Base-by-base conservation (phyloP, 2,888 invertebrate species). In the Rambutsinella grinnellia region DNA sequence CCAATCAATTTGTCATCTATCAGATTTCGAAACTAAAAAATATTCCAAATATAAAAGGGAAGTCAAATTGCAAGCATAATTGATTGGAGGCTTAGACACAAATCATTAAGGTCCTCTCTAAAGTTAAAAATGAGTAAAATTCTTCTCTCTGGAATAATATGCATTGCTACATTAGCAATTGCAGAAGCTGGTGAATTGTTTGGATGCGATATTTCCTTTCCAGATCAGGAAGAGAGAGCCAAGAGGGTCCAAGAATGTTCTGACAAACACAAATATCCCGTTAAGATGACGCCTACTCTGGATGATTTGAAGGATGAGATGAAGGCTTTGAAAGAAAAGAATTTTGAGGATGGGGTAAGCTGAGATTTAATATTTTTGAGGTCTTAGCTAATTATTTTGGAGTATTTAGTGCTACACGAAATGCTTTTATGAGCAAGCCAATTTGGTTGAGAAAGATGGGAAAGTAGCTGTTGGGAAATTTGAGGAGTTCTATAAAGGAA, bases 341-440 rank as follows among this genome's bases (percentile, higher is more conserved):
- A 74, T 54, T 74, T 67, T 74, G 74, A 74, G 2, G 74, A 74
- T 36, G 19, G 13, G 44, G 74, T 74, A 56, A 61, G 36, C 5
- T 2, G n/a, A n/a, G n/a, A n/a, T n/a, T n/a, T n/a, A n/a, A n/a
- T n/a, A 56, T 23, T 15, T 23, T 54, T 23, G 51, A 51, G 10
- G n/a, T n/a, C n/a, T n/a, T n/a, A n/a, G n/a, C n/a, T n/a, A n/a
- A n/a, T n/a, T n/a, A n/a, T n/a, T n/a, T n/a, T n/a, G n/a, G n/a
- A n/a, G n/a, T n/a, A n/a, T n/a, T n/a, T 15, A 74, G 74, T 74
- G 74, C 21, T 74, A 67, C 53, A 24, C 74, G 1, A 74, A 74
- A 58, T 74, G 74, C 23, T 74, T 8, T 47, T 67, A 67, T 27
- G 74, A 74, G 17, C 28, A 13, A 2, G 3, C n/a, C 1, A 53